Evolutionary conservation across 2,113 vertebrate genomes (phyloP).

Genomic region (Redunca redunca): DNA sequence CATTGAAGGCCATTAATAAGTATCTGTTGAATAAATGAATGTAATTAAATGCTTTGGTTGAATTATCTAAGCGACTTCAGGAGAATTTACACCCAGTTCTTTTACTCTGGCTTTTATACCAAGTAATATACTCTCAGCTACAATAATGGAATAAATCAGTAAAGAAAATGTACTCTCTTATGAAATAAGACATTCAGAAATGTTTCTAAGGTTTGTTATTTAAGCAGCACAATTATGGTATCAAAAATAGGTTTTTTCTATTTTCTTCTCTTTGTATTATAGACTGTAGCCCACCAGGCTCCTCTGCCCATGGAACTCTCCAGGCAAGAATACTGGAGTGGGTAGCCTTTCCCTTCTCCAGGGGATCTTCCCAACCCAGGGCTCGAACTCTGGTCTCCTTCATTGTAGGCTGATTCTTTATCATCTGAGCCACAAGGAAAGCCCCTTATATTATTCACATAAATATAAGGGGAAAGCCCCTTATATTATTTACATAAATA

Average conservation of each 20-base stretch:
- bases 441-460: background rate
- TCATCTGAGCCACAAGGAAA: background rate
- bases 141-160: background rate
- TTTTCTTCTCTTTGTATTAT: background rate
- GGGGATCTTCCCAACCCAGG: background rate
- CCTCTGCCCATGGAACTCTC: background rate
- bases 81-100: background rate
- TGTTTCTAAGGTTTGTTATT: background rate
- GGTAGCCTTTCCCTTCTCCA: background rate
- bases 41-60: background rate
- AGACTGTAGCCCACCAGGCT: background rate
- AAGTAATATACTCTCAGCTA: background rate
- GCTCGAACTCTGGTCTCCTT: fast-evolving
- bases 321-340: background rate
- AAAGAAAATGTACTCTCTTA: background rate
- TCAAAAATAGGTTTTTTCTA: background rate
- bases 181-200: background rate
- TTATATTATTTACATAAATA: background rate
- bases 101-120: background rate
- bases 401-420: background rate
- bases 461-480: background rate
- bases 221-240: background rate
- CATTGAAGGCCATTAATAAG: background rate
- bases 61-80: background rate
- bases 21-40: background rate